Evolutionary conservation across 2,113 vertebrate genomes (phyloP).

Genomic region (Rhizomys pruinosus): DNA sequence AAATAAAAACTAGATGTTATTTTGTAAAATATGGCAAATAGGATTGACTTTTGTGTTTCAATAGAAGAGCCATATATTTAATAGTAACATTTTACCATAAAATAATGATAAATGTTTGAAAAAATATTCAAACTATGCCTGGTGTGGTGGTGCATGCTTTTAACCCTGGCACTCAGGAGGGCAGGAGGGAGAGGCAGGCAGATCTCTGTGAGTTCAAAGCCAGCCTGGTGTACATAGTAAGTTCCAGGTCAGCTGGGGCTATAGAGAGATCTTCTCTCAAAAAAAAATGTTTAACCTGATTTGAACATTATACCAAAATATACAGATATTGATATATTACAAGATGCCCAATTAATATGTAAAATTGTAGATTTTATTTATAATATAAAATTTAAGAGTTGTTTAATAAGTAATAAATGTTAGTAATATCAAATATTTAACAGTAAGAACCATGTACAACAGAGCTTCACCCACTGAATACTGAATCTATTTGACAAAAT

Average conservation of each 20-base stretch:
- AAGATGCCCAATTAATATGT: background rate
- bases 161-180: too few species aligned
- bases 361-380: background rate
- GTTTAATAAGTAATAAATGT: background rate
- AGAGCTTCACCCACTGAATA: fast-evolving
- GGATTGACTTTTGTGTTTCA: background rate
- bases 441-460: background rate
- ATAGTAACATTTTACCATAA: background rate
- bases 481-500: background rate
- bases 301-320: background rate
- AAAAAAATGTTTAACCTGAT: background rate
- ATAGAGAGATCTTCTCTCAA: too few species aligned
- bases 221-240: too few species aligned
- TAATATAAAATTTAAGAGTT: background rate
- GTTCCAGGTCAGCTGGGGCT: too few species aligned
- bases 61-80: background rate
- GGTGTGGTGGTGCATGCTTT: too few species aligned
- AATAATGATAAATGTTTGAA: background rate
- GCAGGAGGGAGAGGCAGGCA: too few species aligned
- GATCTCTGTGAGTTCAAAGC: too few species aligned
- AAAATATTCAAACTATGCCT: too few species aligned
- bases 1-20: too few species aligned
- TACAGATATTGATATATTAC: background rate
- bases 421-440: background rate
- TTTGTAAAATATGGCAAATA: too few species aligned